Conservation (phyloP, 2,888 invertebrate species). For the Ichneumoninae sp. region DNA sequence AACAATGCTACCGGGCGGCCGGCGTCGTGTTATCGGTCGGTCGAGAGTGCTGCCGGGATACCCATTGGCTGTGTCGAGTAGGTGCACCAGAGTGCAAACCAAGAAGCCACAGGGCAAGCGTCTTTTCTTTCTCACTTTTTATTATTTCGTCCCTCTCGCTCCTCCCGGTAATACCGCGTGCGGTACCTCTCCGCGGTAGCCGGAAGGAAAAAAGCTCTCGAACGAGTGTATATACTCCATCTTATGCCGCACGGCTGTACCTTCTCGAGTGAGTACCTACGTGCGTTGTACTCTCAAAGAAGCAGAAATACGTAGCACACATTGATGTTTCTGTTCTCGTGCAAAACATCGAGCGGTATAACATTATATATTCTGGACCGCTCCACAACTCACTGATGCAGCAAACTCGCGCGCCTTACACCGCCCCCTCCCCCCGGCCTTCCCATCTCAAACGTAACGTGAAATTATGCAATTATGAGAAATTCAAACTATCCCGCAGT, state of each 20-base stretch:
- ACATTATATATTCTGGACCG: conserved; percentile 20
- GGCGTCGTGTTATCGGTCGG: conserved; percentile 51
- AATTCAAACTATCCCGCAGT: conserved; percentile 55
- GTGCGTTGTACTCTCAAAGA: conserved; percentile 59
- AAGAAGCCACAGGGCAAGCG: conserved; percentile 18
- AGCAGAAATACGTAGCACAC: conserved; percentile 36
- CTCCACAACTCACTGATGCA: conserved; percentile 14
- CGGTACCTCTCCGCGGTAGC: conserved; percentile 44
- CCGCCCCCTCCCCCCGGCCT: neutral
- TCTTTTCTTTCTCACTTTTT: conserved; percentile 22
- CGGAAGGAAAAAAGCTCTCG: conserved; percentile 28
- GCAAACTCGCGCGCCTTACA: conserved; percentile 16
- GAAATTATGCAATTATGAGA: conserved; percentile 67
- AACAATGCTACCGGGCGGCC: conserved; percentile 67
- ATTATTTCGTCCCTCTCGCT: conserved; percentile 57
- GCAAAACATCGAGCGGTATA: conserved; percentile 27
- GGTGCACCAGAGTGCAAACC: conserved; percentile 49
- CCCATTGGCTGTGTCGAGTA: conserved; percentile 9
- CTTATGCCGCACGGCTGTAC: conserved; percentile 19
- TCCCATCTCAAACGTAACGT: conserved; percentile 32
- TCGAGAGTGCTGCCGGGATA: conserved; percentile 32
- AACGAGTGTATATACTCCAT: conserved; percentile 45
- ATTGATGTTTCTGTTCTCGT: conserved; percentile 57
- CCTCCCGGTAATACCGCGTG: conserved; percentile 52
- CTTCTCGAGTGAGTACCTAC: conserved; percentile 51